These are phyloP conservation scores for Haplotaxodon microlepis DNA, from an alignment of 2,113 vertebrate genomes.

Conservation along the genomic window DNA sequence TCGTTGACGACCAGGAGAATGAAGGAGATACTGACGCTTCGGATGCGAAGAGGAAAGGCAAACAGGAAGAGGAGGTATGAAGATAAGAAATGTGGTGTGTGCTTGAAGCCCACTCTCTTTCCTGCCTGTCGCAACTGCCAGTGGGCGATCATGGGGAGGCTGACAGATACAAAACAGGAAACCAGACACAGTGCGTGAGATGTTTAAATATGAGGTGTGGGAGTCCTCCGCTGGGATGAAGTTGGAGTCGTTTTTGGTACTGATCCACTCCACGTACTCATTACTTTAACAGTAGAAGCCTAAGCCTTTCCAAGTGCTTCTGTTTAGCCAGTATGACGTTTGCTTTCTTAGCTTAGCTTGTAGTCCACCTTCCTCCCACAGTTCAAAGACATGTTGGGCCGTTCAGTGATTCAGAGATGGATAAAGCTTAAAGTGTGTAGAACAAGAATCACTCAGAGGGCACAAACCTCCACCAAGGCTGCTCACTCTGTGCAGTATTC, in stretches of 20 bases:
- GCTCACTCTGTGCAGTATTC: too few species aligned
- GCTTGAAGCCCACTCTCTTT: too few species aligned
- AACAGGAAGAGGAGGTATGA: conserved; percentile 88
- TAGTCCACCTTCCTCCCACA: neutral
- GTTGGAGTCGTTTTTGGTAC: neutral
- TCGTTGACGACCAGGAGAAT: conserved; percentile 81
- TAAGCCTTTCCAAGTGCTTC: neutral
- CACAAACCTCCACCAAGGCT: too few species aligned
- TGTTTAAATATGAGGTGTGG: neutral
- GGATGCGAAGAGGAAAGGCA: conserved; percentile 78
- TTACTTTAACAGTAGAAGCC: neutral
- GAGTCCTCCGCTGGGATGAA: neutral
- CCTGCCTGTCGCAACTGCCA: neutral
- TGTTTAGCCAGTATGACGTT: neutral
- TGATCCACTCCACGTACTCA: neutral
- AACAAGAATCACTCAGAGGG: neutral
- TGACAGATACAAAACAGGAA: neutral
- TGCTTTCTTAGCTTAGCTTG: neutral
- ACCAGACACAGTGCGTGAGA: neutral
- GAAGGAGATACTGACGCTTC: conserved; percentile 93
- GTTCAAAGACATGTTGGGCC: neutral
- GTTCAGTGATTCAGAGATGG: neutral
- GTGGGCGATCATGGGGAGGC: neutral
- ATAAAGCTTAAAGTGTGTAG: neutral
- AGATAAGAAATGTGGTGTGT: neutral